Percentiles rank a stretch among this genome's conserved stretches.
Evolutionary conservation across 2,797 vertebrate genomes (phyloP).

Genomic region (Zonotrichia albicollis): DNA sequence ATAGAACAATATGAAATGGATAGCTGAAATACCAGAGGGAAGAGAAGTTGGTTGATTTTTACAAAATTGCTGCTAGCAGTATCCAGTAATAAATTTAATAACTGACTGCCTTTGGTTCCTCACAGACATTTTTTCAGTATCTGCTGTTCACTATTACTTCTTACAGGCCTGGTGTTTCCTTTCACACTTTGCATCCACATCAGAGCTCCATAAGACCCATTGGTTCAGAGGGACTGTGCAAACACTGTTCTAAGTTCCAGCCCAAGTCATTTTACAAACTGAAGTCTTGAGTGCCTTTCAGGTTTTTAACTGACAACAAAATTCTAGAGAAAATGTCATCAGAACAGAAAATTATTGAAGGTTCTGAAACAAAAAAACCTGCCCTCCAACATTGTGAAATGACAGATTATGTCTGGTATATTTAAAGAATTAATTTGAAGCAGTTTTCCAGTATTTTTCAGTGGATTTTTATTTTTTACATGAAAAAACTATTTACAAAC

Average conservation of each 20-base stretch:
- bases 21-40: background rate
- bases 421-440: background rate
- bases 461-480: background rate
- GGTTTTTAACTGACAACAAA: background rate
- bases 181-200: slow-evolving; percentile 46
- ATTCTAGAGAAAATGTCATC: background rate
- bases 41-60: background rate
- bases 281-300: background rate
- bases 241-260: background rate
- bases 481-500: background rate
- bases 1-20: background rate
- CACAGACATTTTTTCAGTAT: slow-evolving; percentile 25
- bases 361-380: background rate
- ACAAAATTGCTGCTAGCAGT: background rate
- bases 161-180: slow-evolving; percentile 6
- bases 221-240: background rate
- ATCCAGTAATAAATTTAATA: slow-evolving; percentile 26
- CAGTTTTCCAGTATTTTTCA: background rate
- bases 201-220: background rate
- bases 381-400: background rate
- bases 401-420: background rate
- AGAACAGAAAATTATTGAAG: background rate
- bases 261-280: background rate
- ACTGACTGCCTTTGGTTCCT: slow-evolving; percentile 3
- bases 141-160: slow-evolving; percentile 18